phyloP scores from a whole-genome alignment of 2,113 vertebrate genomes.

The Oostethus manadensis region DNA sequence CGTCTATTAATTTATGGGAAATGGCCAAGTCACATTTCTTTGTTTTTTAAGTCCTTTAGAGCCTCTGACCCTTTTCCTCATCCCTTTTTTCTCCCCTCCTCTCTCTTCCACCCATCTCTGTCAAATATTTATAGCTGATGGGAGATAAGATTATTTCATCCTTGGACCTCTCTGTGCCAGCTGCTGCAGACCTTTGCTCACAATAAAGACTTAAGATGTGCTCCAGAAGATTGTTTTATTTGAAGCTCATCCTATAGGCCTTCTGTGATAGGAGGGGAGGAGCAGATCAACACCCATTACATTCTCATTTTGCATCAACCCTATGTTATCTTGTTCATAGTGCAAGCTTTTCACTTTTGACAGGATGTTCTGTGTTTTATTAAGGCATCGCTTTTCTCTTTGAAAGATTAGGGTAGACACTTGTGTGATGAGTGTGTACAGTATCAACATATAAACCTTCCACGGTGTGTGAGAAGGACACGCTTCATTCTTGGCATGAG shows the following conservation, averaged over 20 bases:
- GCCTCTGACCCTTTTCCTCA: conserved; percentile 11
- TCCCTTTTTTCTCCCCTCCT: conserved; percentile 29
- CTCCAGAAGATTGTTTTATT: conserved; percentile 71
- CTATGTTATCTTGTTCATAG: conserved; percentile 9
- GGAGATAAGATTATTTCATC: conserved; percentile 75
- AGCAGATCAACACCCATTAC: conserved; percentile 25
- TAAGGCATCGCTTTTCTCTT: background rate
- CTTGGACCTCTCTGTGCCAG: conserved; percentile 71
- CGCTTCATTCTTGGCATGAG: conserved; percentile 7
- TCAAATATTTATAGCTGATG: conserved; percentile 78
- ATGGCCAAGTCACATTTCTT: background rate
- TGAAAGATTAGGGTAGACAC: background rate
- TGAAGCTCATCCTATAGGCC: conserved; percentile 61
- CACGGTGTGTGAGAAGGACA: conserved; percentile 4
- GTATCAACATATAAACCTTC: background rate
- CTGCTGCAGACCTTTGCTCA: conserved; percentile 77
- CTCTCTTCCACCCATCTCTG: conserved; percentile 42
- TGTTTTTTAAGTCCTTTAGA: conserved; percentile 1
- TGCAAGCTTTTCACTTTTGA: conserved; percentile 6
- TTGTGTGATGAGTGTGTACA: background rate
- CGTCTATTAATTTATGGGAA: too few relatives aligned
- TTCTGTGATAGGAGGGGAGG: conserved; percentile 46
- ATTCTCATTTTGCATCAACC: conserved; percentile 35
- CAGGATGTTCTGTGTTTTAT: background rate
- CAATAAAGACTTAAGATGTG: conserved; percentile 71